Base-by-base conservation (phyloP, 2,888 invertebrate species). In the Drosophila anomalata region DNA sequence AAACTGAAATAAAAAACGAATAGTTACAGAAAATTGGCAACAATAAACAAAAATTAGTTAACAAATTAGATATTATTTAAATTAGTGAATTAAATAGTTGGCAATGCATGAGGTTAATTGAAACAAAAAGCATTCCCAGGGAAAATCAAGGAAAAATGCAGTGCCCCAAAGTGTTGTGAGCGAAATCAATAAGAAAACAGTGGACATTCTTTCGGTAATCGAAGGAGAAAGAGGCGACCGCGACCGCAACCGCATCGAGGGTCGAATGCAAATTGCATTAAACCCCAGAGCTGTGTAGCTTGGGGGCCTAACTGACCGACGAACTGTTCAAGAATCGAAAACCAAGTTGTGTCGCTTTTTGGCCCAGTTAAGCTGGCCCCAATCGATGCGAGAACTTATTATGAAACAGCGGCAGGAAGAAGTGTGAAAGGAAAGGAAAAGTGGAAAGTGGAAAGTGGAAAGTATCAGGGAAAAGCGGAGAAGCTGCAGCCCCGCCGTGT, bases 331-430 rank as follows among this genome's bases (percentile, higher is more conserved):
- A 9, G 33, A 42, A 48, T 48, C 26, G 26, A 24, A 48, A 48
- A 9, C 9, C 17, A 2, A n/a, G n/a, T 4, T 4, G 22, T 24
- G 22, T 24, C 14, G 29, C 31, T 68, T 68, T 75, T 55, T 77
- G 77, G 65, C 81, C 65, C 71, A 79, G 42, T 68, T 68, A 58
- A 26, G 68, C 52, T 46, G 50, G 59, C 59, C 50, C 47, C 62
- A 79, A 84, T 87, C 87, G 87, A 87, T 84, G 75, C 54, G 62
- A 59, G 53, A 68, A 46, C 63, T 69, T 82, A 84, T 87, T 84
- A 87, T 87, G 87, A 84, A 84, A 87, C 87, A 71, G 12, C 70
- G 61, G 60, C 48, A 63, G 47, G 42, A 51, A 53, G 17, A 31
- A 69, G 44, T 33, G 71, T 63, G 42, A 70, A 69, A 52, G 31